Evolutionary conservation across 2,113 vertebrate species (phyloP).

Genomic region (Ochotona curzoniae): DNA sequence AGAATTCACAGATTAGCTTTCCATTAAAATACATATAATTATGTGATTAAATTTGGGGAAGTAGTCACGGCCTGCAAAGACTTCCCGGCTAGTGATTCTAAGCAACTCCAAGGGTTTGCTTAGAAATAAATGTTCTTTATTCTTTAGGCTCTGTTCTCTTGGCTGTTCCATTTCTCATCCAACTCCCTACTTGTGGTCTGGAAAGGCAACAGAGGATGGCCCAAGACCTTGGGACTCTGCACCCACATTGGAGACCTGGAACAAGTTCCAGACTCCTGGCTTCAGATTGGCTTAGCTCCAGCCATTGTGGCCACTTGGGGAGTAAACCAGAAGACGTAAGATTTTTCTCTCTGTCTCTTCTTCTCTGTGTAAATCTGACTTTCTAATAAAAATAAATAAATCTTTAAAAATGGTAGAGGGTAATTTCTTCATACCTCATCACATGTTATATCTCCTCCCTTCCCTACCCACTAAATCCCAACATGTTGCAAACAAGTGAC

Average conservation of each 20-base stretch:
- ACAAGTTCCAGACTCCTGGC: no score
- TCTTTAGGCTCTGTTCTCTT: no score
- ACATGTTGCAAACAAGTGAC: not conserved
- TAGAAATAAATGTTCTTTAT: not conserved
- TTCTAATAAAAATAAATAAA: no score
- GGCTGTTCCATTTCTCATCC: no score
- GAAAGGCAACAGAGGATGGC: not conserved
- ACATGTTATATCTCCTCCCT: not conserved
- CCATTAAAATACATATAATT: conserved; percentile 70
- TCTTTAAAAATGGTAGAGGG: no score
- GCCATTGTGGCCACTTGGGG: no score
- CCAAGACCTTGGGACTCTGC: not conserved
- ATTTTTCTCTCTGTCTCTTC: no score
- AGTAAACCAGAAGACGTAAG: no score
- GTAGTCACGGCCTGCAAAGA: conserved; percentile 40
- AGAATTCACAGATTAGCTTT: conserved; percentile 63
- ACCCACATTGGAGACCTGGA: no score
- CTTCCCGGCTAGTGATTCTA: conserved; percentile 48
- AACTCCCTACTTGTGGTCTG: no score
- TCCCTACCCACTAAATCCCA: rapidly evolving
- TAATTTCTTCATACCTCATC: rapidly evolving
- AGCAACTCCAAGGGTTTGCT: not conserved
- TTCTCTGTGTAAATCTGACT: no score
- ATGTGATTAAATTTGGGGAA: conserved; percentile 70
- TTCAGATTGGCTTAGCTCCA: no score